Evolutionary conservation across 2,797 vertebrate species (phyloP).

Genomic region (Tympanoctomys barrerae): DNA sequence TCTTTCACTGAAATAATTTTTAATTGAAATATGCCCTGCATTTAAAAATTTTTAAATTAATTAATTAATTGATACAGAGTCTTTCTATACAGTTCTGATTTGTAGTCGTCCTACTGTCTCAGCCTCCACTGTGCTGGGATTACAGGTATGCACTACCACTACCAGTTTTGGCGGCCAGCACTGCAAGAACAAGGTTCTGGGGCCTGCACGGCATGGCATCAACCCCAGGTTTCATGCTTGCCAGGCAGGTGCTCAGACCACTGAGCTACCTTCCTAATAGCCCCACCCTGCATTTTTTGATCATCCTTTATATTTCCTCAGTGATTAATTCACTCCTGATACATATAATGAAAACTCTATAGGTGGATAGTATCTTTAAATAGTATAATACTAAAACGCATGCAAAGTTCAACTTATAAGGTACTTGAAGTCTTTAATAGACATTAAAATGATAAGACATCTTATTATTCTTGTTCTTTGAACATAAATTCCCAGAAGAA

Average conservation of each 20-base stretch:
- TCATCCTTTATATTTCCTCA: not conserved
- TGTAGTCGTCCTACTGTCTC: too few species aligned
- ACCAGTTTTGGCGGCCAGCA: too few species aligned
- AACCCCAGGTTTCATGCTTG: too few species aligned
- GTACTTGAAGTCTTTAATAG: not conserved
- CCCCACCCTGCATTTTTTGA: not conserved
- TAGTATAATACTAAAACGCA: not conserved
- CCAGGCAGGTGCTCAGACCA: too few species aligned
- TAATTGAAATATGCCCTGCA: not conserved
- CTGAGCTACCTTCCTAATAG: too few species aligned
- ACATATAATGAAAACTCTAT: not conserved
- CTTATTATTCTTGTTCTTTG: not conserved
- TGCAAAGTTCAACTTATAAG: not conserved
- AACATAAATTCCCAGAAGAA: not conserved
- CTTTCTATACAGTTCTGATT: too few species aligned
- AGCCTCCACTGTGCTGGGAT: too few species aligned
- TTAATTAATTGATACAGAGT: too few species aligned
- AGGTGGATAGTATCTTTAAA: not conserved
- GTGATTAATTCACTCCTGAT: not conserved
- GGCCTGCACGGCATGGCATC: too few species aligned
- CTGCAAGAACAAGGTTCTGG: too few species aligned
- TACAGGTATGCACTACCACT: too few species aligned
- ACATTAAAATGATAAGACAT: not conserved
- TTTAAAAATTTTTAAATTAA: not conserved
- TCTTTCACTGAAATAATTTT: not conserved